These are phyloP conservation scores for Propithecus coquereli DNA, from an alignment of 2,113 vertebrate species.

Conservation along the genomic window DNA sequence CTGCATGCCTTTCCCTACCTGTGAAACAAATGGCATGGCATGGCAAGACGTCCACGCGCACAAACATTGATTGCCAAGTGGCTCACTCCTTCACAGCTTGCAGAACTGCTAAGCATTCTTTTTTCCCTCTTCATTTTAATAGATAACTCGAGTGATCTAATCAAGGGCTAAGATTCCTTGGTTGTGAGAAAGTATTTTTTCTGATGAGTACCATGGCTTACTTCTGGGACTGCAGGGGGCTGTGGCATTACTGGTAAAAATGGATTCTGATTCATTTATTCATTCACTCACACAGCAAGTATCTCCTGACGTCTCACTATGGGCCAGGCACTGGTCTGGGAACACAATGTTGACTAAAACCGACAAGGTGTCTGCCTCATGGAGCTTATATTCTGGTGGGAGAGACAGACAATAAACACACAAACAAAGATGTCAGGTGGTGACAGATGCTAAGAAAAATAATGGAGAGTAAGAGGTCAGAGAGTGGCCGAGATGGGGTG, in stretches of 20 bases:
- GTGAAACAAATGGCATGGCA: not conserved
- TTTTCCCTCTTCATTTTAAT: not conserved
- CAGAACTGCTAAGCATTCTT: not conserved
- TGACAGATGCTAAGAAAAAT: not conserved
- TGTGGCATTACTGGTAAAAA: not conserved
- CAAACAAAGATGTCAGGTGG: not conserved
- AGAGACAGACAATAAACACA: not conserved
- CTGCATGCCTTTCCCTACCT: not conserved
- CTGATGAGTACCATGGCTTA: not conserved
- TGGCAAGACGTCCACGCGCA: not conserved
- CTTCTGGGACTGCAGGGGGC: not conserved
- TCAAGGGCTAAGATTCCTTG: not conserved
- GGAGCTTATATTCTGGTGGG: not conserved
- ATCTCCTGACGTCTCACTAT: not conserved
- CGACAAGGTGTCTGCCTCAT: not conserved
- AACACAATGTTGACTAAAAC: not conserved
- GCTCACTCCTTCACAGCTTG: not conserved
- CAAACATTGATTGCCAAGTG: not conserved
- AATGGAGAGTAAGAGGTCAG: not conserved
- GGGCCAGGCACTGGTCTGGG: not conserved
- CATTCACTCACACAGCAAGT: not conserved
- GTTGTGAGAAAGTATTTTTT: not conserved
- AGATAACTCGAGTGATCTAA: not conserved
- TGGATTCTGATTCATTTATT: not conserved
- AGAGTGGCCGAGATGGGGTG: not conserved